Evolutionary conservation across 2,888 invertebrate genomes (phyloP).

Genomic region (Oeneis ivallda): DNA sequence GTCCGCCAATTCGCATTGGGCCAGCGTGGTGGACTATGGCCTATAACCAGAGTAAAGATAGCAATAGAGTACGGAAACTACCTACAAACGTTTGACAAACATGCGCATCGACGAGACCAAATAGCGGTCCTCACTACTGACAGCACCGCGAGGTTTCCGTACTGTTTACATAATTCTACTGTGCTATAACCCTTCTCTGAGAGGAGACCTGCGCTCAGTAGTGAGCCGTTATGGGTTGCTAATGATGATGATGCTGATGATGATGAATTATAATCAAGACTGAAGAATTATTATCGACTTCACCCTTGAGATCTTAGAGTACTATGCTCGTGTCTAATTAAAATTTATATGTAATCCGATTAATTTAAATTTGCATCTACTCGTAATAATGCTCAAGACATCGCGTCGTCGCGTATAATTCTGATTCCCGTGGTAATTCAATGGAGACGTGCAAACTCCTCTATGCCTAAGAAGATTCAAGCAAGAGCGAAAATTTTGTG

Average conservation of each 20-base stretch:
- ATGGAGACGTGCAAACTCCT: slow-evolving; percentile 9
- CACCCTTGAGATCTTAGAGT: not conserved
- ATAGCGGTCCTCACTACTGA: too few species aligned
- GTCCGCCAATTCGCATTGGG: too few species aligned
- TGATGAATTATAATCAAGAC: not conserved
- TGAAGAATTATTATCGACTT: slow-evolving; percentile 3
- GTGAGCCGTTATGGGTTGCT: not conserved
- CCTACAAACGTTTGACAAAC: too few species aligned
- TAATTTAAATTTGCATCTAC: slow-evolving; percentile 22
- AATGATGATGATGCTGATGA: not conserved
- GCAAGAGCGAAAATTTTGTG: not conserved
- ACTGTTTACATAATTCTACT: too few species aligned
- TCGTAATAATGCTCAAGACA: slow-evolving; percentile 17
- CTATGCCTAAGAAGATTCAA: not conserved
- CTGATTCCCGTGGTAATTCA: slow-evolving; percentile 21
- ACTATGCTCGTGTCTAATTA: slow-evolving; percentile 13
- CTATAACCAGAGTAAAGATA: too few species aligned
- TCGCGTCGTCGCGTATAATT: slow-evolving; percentile 16
- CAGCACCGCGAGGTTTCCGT: too few species aligned
- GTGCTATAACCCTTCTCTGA: too few species aligned
- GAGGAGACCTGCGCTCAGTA: too few species aligned
- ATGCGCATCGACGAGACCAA: too few species aligned
- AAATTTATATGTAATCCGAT: slow-evolving; percentile 19
- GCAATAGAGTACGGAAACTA: too few species aligned
- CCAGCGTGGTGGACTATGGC: too few species aligned